These are phyloP conservation scores for Coryphaenoides rupestris DNA, from an alignment of 2,113 vertebrate species.

Conservation along the genomic window DNA sequence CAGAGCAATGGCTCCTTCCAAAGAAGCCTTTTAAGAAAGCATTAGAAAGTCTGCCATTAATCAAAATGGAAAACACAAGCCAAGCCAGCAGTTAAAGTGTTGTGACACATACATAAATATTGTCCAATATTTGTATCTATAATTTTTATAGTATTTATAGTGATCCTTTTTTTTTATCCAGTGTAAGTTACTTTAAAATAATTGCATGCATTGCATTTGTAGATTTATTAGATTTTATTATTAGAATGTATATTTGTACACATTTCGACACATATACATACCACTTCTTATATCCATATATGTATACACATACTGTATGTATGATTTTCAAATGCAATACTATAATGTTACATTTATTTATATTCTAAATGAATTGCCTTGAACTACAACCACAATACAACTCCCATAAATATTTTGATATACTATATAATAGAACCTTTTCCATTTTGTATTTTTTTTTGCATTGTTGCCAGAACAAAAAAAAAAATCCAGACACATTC, in stretches of 20 bases:
- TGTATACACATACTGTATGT: background rate
- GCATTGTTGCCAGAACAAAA: background rate
- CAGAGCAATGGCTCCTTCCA: constrained; percentile 36
- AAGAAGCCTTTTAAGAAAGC: constrained; percentile 58
- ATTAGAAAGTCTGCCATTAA: constrained; percentile 53
- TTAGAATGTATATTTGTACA: too few species aligned
- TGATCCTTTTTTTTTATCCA: constrained; percentile 11
- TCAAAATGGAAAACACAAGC: constrained; percentile 53
- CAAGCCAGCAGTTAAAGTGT: constrained; percentile 44
- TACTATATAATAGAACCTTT: background rate
- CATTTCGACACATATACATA: background rate
- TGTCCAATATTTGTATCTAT: too few species aligned
- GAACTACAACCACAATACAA: too few species aligned
- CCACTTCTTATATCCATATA: background rate
- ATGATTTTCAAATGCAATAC: background rate
- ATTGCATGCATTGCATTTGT: constrained; percentile 13
- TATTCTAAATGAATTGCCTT: too few species aligned
- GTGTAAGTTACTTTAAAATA: constrained; percentile 12
- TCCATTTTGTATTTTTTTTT: background rate
- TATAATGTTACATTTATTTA: too few species aligned
- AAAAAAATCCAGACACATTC: too few species aligned
- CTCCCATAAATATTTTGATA: too few species aligned
- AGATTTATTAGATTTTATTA: too few species aligned
- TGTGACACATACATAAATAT: constrained; percentile 55
- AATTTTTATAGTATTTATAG: background rate